Conservation (phyloP, 2,113 vertebrate genomes). For the Lynx canadensis region DNA sequence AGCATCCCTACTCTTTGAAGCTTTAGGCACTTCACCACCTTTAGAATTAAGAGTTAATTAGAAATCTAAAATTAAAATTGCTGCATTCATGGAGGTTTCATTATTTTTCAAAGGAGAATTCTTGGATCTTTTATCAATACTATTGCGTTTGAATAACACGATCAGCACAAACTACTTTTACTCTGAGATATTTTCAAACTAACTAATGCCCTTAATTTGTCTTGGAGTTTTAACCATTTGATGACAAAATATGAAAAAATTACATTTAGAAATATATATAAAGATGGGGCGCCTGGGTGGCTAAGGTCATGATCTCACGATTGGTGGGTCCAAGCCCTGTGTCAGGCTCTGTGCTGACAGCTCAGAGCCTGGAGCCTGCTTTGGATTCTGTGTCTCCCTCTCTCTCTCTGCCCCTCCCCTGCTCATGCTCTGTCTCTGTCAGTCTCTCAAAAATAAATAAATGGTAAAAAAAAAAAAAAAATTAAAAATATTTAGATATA, state of each 20-base stretch:
- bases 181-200: conserved; percentile 36
- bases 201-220: not conserved
- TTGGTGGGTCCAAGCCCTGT: too few relatives aligned
- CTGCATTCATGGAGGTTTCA: conserved; percentile 14
- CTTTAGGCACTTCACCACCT: conserved; percentile 18
- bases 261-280: not conserved
- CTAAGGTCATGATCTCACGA: too few relatives aligned
- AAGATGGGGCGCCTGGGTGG: not conserved
- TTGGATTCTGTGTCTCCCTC: too few relatives aligned
- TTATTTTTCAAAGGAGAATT: conserved; percentile 52
- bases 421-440: too few relatives aligned
- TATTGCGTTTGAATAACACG: conserved; percentile 36
- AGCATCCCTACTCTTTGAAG: conserved; percentile 21
- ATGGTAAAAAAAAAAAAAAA: too few relatives aligned
- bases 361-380: too few relatives aligned
- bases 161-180: conserved; percentile 40
- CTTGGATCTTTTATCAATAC: conserved; percentile 43
- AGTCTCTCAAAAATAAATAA: too few relatives aligned
- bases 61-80: conserved; percentile 65
- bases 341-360: too few relatives aligned
- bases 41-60: conserved; percentile 71
- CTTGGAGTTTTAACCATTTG: not conserved
- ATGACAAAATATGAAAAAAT: not conserved
- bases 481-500: not conserved
- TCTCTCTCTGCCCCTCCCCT: too few relatives aligned